Base-by-base conservation (phyloP, 2,888 invertebrate species). In the Melanophora roralis region DNA sequence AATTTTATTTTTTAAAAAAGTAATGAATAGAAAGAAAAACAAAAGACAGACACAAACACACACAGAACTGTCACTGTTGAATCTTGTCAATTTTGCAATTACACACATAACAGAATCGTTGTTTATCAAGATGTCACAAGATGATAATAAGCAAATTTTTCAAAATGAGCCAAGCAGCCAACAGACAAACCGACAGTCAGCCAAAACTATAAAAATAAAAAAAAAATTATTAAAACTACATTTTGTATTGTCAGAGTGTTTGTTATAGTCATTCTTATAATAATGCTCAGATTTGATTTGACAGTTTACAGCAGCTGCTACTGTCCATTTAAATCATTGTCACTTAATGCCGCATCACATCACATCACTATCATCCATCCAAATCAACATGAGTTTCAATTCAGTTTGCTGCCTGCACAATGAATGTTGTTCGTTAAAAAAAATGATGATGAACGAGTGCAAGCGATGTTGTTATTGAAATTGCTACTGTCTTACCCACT, bases 261-360 rank as follows among this genome's bases (percentile, higher is more conserved):
- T 34, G 16, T 27, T 27, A 27, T 27, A 69, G 62, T 49, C 69
- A 57, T 76, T 68, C 74, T 74, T 74, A 79, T 68, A 76, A 76
- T 80, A 76, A 80, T 68, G 51, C 76, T 51, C 55, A 80, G 75
- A 80, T 80, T 80, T 80, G 76, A 72, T 72, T 72, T 80, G 80
- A 76, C 75, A 80, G 80, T 76, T 64, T 57, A 80, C 80, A 76
- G 81, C 62, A 82, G 81, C 82, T 82, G 82, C 82, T 81, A 78
- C 82, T 82, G 80, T 82, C 80, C 80, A 82, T 79, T 83, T 79
- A 81, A 81, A 81, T 83, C 77, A 82, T 83, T 82, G 82, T 82
- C 83, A 81, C 80, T 82, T 83, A 82, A 75, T 82, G 78, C 81
- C 80, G 76, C 79, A 75, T 67, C 79, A 72, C 79, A 79, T 71